Evolutionary conservation across 1,140 invertebrate genomes (phyloP).

Genomic region (Drosophila busckii): DNA sequence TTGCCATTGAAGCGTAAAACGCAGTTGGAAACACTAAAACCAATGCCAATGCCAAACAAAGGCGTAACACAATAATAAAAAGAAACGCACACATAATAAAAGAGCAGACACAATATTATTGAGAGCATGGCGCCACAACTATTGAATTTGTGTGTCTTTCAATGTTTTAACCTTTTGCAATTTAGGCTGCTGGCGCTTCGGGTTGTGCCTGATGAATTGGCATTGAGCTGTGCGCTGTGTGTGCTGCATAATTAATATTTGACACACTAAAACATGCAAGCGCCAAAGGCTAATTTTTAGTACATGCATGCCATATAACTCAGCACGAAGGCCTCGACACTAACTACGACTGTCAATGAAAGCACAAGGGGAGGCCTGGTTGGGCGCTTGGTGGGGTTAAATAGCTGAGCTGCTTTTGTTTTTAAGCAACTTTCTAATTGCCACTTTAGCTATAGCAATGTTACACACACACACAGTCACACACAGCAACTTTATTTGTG

Average conservation of each 20-base stretch:
- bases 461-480: no score
- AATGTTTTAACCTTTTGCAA: not conserved
- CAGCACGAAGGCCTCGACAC: slow-evolving; percentile 51
- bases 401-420: slow-evolving; percentile 53
- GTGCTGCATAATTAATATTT: slow-evolving; percentile 68
- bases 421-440: slow-evolving; percentile 75
- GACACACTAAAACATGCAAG: slow-evolving; percentile 54
- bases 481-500: slow-evolving; percentile 11
- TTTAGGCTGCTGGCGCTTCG: not conserved
- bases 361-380: not conserved
- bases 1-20: slow-evolving; percentile 73
- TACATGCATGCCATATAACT: slow-evolving; percentile 58
- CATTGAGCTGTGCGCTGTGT: not conserved
- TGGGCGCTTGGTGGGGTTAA: slow-evolving; percentile 27
- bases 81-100: slow-evolving; percentile 76
- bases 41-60: slow-evolving; percentile 71
- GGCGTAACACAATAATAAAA: slow-evolving; percentile 71
- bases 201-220: slow-evolving; percentile 9
- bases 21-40: slow-evolving; percentile 76
- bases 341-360: not conserved
- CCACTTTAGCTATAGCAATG: slow-evolving; percentile 52
- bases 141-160: slow-evolving; percentile 48
- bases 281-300: slow-evolving; percentile 70
- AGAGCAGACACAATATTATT: slow-evolving; percentile 35
- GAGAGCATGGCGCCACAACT: slow-evolving; percentile 54